Evolutionary conservation across 2,888 invertebrate genomes (phyloP), one percentile per base, ranked within the genome.

Genomic region (Drosophila algonquin): DNA sequence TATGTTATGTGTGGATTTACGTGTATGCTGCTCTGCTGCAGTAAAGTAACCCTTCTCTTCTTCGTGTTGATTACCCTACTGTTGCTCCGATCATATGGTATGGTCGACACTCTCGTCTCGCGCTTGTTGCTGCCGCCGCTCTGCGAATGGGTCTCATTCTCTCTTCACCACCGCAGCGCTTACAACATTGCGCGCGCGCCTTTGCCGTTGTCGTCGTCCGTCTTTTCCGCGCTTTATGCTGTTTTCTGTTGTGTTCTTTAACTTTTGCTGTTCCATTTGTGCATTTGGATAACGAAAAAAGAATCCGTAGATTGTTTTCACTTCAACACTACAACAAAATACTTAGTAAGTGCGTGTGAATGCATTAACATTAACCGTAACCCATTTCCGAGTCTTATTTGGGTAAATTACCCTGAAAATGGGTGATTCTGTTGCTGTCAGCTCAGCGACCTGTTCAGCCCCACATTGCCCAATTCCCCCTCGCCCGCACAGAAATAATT

Each of bases 151-250:
- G 63, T 61, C 54, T 84, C 70, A 83, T 85, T 83, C 71, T 79
- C 73, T 81, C 75, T 74, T 63, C 76, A 81, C 70, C 76, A 81
- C 70, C 76, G 74, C 7, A 35, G 44, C 57, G 81, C 48, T 80
- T 77, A 68, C 74, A 85, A 75, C 75, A 63, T 83, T 77, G 80
- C 71, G 79, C 76, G 86, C 81, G 76, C 77, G 79, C 73, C 57
- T 79, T 72, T 69, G 24, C 40, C 53, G 54, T 53, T 56, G 16
- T 67, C 27, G 30, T 64, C 53, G n/a, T 50, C 30, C 65, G 52
- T 65, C 68, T 65, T 81, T 59, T 75, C 78, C 73, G 64, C 72
- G 51, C 24, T 61, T 54, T 63, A 50, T 64, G 48, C 40, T 44
- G 24, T 35, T 62, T 18, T 67, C 27, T 50, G 45, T 52, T 40